These are phyloP conservation scores for Petrocephalus sullivani DNA, from an alignment of 2,797 vertebrate species.

Conservation along the genomic window DNA sequence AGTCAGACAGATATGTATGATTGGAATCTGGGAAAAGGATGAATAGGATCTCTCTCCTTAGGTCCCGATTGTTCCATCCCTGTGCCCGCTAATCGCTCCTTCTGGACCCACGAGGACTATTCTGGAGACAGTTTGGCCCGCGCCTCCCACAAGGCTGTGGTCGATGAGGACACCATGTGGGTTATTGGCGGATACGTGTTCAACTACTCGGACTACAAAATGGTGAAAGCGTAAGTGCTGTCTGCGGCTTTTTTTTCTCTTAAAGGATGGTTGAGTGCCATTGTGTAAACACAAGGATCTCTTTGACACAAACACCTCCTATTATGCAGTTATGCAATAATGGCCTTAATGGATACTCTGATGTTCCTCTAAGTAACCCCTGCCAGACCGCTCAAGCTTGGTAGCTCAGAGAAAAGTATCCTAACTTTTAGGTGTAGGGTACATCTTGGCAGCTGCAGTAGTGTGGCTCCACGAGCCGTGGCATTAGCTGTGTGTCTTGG, in stretches of 20 bases:
- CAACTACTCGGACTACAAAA: slow-evolving; percentile 85
- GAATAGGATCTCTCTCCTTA: slow-evolving; percentile 39
- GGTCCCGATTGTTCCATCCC: slow-evolving; percentile 83
- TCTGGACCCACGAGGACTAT: slow-evolving; percentile 80
- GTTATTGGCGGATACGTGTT: slow-evolving; percentile 93
- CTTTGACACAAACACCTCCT: background rate
- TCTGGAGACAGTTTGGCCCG: slow-evolving; percentile 66
- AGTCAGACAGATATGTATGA: background rate
- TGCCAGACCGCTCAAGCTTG: background rate
- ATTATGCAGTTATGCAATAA: background rate
- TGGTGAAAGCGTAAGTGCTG: slow-evolving; percentile 87
- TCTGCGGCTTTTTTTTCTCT: background rate
- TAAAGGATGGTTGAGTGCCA: background rate
- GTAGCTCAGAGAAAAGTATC: background rate
- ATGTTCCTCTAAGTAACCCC: background rate
- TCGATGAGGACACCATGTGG: slow-evolving; percentile 86
- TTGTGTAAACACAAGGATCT: background rate
- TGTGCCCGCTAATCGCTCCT: slow-evolving; percentile 81
- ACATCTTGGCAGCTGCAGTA: background rate
- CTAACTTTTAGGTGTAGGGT: background rate
- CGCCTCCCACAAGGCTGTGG: slow-evolving; percentile 85
- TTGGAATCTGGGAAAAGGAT: background rate
- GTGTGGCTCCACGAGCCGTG: background rate
- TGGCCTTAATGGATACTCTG: background rate
- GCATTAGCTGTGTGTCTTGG: background rate